phyloP scores from a whole-genome alignment of 2,797 vertebrate genomes.

The Chaenodraco wilsoni region DNA sequence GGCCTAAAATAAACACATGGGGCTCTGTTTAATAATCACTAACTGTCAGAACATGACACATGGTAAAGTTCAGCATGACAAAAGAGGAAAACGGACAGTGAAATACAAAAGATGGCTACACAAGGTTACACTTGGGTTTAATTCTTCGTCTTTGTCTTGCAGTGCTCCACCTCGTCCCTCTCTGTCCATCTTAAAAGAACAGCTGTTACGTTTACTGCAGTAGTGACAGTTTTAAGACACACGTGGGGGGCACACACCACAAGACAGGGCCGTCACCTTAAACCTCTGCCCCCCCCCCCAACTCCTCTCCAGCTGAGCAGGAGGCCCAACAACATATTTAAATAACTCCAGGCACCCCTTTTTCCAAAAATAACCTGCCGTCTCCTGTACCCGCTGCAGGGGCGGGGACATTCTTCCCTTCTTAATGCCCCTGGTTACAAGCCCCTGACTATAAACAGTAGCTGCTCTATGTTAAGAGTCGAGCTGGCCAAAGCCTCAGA shows the following conservation, averaged over 20 bases:
- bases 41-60: constrained; percentile 30
- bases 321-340: constrained; percentile 51
- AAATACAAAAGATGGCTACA: constrained; percentile 31
- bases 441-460: constrained; percentile 74
- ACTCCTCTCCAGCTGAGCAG: constrained; percentile 19
- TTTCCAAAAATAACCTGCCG: constrained; percentile 74
- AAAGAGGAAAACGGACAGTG: constrained; percentile 9
- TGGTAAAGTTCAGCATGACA: constrained; percentile 24
- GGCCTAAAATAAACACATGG: constrained; percentile 11
- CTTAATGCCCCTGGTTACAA: constrained; percentile 52
- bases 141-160: constrained; percentile 11
- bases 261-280: constrained; percentile 64
- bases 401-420: constrained; percentile 66
- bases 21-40: constrained; percentile 22
- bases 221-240: constrained; percentile 61
- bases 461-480: constrained; percentile 72
- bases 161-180: constrained; percentile 17
- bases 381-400: constrained; percentile 51
- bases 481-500: constrained; percentile 61
- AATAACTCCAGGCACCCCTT: constrained; percentile 65
- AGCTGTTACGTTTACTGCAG: constrained; percentile 64
- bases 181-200: constrained; percentile 44
- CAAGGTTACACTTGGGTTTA: constrained; percentile 12
- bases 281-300: constrained; percentile 51
- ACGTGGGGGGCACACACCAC: constrained; percentile 34